These are phyloP conservation scores for Machimus rusticus DNA, from an alignment of 2,888 invertebrate species.

Conservation along the genomic window DNA sequence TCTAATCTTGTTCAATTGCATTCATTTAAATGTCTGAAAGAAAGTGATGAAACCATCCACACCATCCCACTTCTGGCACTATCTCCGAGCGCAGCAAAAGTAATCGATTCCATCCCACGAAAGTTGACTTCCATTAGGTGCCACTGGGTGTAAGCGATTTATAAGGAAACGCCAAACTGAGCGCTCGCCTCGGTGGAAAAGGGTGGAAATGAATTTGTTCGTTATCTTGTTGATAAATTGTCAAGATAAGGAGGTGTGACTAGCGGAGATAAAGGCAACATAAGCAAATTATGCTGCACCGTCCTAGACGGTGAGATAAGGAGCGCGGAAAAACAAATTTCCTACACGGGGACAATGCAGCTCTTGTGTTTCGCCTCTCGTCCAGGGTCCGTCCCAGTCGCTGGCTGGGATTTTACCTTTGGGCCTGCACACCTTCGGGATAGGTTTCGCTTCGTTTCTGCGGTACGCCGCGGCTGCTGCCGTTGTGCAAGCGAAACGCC, in stretches of 20 bases:
- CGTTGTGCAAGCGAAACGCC: not conserved
- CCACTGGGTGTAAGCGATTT: conserved; percentile 17
- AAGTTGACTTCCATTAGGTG: conserved; percentile 4
- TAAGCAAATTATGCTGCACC: conserved; percentile 31
- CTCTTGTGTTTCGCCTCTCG: not conserved
- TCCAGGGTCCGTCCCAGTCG: not conserved
- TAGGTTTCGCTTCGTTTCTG: not conserved
- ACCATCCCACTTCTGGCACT: not conserved
- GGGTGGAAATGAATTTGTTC: conserved; percentile 38
- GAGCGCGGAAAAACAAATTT: conserved; percentile 27
- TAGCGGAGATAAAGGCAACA: conserved; percentile 35
- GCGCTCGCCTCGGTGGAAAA: not conserved
- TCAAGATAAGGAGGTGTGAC: conserved; percentile 41
- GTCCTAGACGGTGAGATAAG: conserved; percentile 25
- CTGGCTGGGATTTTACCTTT: not conserved
- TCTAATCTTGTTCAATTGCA: not conserved
- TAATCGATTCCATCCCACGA: conserved; percentile 32
- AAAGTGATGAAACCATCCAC: not conserved
- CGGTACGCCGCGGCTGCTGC: not conserved
- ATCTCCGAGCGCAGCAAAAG: not conserved
- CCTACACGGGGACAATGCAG: conserved; percentile 36
- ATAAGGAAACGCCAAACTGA: conserved; percentile 17
- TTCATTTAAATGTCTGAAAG: not conserved
- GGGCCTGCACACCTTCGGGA: not conserved
- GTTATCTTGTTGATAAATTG: conserved; percentile 42